These are phyloP conservation scores for Seriola dumerili DNA, from an alignment of 2,113 vertebrate species.

Conservation along the genomic window DNA sequence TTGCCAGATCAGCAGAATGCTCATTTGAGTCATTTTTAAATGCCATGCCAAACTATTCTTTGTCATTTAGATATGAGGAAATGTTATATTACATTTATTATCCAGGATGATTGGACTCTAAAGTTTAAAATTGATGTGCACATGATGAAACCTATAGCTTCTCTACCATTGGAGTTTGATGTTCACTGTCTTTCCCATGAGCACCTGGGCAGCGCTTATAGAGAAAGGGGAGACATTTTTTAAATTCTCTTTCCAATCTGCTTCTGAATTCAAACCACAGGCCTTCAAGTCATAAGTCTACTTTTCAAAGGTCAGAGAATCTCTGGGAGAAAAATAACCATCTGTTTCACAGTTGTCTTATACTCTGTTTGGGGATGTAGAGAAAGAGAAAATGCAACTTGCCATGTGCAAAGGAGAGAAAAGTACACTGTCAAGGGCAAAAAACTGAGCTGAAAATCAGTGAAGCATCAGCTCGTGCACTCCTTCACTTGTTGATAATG, in stretches of 20 bases:
- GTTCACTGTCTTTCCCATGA: slow-evolving; percentile 26
- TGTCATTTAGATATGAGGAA: neutral
- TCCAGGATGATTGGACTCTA: neutral
- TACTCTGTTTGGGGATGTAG: slow-evolving; percentile 42
- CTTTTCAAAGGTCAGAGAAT: slow-evolving; percentile 66
- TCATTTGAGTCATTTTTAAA: neutral
- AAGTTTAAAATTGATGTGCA: neutral
- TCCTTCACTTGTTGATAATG: slow-evolving; percentile 50
- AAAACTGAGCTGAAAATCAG: slow-evolving; percentile 43
- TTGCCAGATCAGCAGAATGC: slow-evolving; percentile 22
- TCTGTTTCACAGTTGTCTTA: slow-evolving; percentile 64
- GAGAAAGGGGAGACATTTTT: neutral
- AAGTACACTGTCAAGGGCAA: slow-evolving; percentile 47
- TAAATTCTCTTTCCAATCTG: slow-evolving; percentile 37
- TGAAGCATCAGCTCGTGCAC: slow-evolving; percentile 46
- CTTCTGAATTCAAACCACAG: slow-evolving; percentile 49
- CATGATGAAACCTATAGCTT: slow-evolving; percentile 8
- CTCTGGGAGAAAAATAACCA: slow-evolving; percentile 62
- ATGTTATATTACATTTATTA: neutral
- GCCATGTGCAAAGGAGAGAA: slow-evolving; percentile 43
- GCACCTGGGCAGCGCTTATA: slow-evolving; percentile 16
- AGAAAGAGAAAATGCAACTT: slow-evolving; percentile 55
- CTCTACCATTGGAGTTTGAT: neutral
- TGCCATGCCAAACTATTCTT: neutral
- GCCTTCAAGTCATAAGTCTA: slow-evolving; percentile 53